Base-by-base conservation (phyloP, 1,140 invertebrate genomes). In the Lepidurus couesii region DNA sequence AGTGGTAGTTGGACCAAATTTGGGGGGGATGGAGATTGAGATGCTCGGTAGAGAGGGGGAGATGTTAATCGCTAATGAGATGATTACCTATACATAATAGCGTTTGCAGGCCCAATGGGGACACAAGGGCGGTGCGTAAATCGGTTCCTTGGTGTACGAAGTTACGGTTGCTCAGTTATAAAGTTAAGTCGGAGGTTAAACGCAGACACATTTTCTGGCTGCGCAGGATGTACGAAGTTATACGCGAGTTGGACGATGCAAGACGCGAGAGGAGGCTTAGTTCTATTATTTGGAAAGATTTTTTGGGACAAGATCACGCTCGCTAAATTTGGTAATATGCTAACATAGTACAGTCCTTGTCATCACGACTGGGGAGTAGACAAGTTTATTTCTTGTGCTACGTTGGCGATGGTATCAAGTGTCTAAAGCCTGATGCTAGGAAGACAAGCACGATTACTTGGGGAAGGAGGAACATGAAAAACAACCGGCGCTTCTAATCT, bases 61-160 rank as follows among this genome's bases (percentile, higher is more conserved):
- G 53, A 65, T 65, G 53, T 65, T 65, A 65, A 65, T 65, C 53
- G 53, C 53, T 65, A 65, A 65, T 65, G 53, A 65, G 53, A n/a
- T 65, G 53, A 65, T 65, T 65, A 65, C 53, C 53, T n/a, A 65
- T 65, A 65, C 53, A 65, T 13, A 9, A 1, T 13, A 65, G 53
- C 16, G 53, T 21, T 13, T 65, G 53, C 2, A 21, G 21, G n/a
- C 16, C n/a, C 53, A 13, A 13, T 65, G 21, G 21, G 53, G 53
- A 65, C 16, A 7, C 13, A 9, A 21, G 53, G 53, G 47, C 13
- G 13, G 47, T 11, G 26, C 26, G 1, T 26, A 26, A 26, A 1
- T 26, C 1, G 26, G 26, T 34, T 34, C 34, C 34, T 34, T 34
- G 34, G 34, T 34, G 34, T 34, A 34, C 34, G 34, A 34, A 34